Base-by-base conservation (phyloP, 2,888 invertebrate species). In the Chydorus sphaericus region DNA sequence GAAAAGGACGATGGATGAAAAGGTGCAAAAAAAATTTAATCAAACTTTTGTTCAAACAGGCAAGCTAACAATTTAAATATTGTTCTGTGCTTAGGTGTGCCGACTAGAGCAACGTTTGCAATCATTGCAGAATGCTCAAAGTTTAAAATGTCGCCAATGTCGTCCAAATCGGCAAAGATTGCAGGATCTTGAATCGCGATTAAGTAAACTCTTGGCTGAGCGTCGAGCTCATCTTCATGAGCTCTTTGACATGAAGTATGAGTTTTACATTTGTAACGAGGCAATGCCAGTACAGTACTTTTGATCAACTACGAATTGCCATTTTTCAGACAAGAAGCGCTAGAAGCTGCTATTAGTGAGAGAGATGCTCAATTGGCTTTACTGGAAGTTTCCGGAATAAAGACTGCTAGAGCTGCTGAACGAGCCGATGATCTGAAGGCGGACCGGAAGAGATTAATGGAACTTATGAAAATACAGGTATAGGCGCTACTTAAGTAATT, bases 361-460 rank as follows among this genome's bases (percentile, higher is more conserved):
- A 90, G 89, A 68, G 91, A 92, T 69, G 82, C 88, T 11, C 84
- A 86, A 69, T 78, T 92, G 63, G 89, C 87, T 1, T 75, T 88
- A 60, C 69, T 90, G 57, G 89, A 91, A 69, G 77, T 84, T 60
- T 63, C 62, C 56, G 57, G 57, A 11, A 57, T 57, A 18, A 57
- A 57, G 62, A 79, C 76, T 55, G 77, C 79, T 58, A 72, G 68
- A 52, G 81, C 82, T 64, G 78, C 79, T 33, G 76, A 75, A 60
- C 76, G 81, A 69, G 81, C 79, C 58, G 82, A 83, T 54, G 74
- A 75, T 63, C 74, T 90, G 55, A 80, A 75, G 65, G 71, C 71
- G 56, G 87, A 89, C 64, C 81, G 81, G 66, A 77, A 78, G 59
- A 76, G 77, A 68, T 74, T 90, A 63, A 77, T 84, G 62, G 80